Base-by-base conservation (phyloP, 2,113 vertebrate genomes). In the Rhipidura dahli region DNA sequence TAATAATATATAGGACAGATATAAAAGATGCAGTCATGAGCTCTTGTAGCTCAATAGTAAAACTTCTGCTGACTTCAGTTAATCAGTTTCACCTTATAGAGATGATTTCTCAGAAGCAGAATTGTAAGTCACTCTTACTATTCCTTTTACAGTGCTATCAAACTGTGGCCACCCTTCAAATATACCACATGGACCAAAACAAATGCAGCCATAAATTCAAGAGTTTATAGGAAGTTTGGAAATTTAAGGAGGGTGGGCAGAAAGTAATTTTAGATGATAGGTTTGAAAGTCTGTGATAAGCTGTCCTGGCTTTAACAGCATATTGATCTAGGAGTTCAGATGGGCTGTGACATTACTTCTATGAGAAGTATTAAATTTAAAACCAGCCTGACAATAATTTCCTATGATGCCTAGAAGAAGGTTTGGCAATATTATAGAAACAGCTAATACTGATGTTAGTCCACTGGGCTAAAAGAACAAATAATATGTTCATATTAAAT, bases 381-480 rank as follows among this genome's bases (percentile, higher is more conserved):
- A 85, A 79, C 27, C 21, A 87, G 61, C 30, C 11, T 56, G 75
- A 89, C 64, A 90, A 80, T 28, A 75, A 54, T 56, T 91, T 82
- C 77, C 37, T 94, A 54, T 31, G 60, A 90, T 76, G n/a, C 35
- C 78, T 39, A 87, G 35, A 91, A 90, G 82, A 77, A 63, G 72
- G 49, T 83, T 80, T 91, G 50, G 83, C 59, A 75, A 75, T 64
- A 44, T 84, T 92, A 93, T 4, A 86, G 95, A 95, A 89, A 88
- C 56, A 88, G 81, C 70, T 93, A 72, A 91, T 79, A 87, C 90
- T 65, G 86, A 77, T 87, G 54, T 65, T n/a, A 89, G 75, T 71
- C 65, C 91, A 91, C 44, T 93, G 86, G 89, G 83, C 47, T 86
- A 86, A 83, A 96, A 91, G 92, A 94, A 95, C 72, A 89, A 92